phyloP scores from a whole-genome alignment of 2,888 invertebrate species.

The Andrena flavipes region DNA sequence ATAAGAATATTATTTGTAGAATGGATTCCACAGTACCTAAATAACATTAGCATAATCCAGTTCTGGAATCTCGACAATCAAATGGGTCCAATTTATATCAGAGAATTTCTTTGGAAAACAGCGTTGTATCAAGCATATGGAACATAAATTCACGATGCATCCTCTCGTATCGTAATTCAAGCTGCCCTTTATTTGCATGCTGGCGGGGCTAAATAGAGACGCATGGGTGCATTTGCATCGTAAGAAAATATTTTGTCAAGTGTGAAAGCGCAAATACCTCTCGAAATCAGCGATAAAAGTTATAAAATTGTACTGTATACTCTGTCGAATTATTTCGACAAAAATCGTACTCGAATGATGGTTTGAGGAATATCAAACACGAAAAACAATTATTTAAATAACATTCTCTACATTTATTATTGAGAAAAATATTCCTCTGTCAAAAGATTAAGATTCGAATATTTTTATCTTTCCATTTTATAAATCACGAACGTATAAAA shows the following conservation, averaged over 20 bases:
- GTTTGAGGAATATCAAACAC: too few species aligned
- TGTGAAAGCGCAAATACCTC: conserved; percentile 54
- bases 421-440: too few species aligned
- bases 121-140: conserved; percentile 25
- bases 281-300: conserved; percentile 38
- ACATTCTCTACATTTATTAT: too few species aligned
- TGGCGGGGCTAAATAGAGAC: conserved; percentile 40
- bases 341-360: too few species aligned
- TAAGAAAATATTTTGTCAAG: conserved; percentile 76
- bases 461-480: too few species aligned
- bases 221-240: conserved; percentile 20
- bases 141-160: conserved; percentile 46
- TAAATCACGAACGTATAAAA: too few species aligned
- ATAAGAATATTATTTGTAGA: neutral
- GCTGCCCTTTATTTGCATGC: conserved; percentile 59
- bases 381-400: too few species aligned
- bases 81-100: neutral
- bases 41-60: too few species aligned
- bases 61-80: too few species aligned
- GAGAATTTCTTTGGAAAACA: neutral
- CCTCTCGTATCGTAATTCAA: conserved; percentile 46
- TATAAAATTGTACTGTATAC: neutral
- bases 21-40: neutral
- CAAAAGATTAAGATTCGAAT: too few species aligned
- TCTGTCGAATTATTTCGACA: neutral